Base-by-base conservation (phyloP, 2,113 vertebrate species). In the Pollimyrus isidori region DNA sequence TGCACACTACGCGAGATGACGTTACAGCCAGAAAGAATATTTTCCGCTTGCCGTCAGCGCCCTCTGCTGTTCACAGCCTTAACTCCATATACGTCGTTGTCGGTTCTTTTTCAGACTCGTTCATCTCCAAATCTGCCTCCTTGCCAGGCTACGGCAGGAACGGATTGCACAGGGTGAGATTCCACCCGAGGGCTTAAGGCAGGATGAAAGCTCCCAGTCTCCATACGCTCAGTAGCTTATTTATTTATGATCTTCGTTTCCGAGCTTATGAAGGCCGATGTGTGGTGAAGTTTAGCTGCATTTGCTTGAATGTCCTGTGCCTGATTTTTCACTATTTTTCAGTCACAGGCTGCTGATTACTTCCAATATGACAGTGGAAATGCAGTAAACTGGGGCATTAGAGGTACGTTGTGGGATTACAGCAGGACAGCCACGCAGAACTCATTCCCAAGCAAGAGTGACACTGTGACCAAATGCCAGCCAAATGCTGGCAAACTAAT, bases 91-190 rank as follows among this genome's bases (percentile, higher is more conserved):
- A 49, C 26, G 11, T 4, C 17, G 2, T 26, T 35, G 85, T 48
- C 17, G 15, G 56, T 62, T 86, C 39, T 73, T n/a, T 94, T 94
- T 69, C 93, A 99, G 98, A 99, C 93, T 95, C 96, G 10, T 97
- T 97, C 92, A 97, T 97, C 91, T 97, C 97, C 11, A 99, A 99
- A 92, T 98, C 98, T 0, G 97, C 98, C 35, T 99, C 98, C 13
- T 96, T 99, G 30, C 98, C 98, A 90, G 98, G 97, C 92, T 99
- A 99, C 92, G 96, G 98, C 92, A 97, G 97, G 92, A 99, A 99
- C 0, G 97, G 98, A 90, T 94, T 99, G 83, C 98, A 98, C 93
- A 95, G 98, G 97, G 98, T 99, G 93, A 95, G 94, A 89, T 93
- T 94, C 80, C 1, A 73, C 89, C 85, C 7, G 48, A 85, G 89